Evolutionary conservation across 2,888 invertebrate species (phyloP), one percentile per base, ranked within the genome.

Genomic region (Autographa pulchrina): DNA sequence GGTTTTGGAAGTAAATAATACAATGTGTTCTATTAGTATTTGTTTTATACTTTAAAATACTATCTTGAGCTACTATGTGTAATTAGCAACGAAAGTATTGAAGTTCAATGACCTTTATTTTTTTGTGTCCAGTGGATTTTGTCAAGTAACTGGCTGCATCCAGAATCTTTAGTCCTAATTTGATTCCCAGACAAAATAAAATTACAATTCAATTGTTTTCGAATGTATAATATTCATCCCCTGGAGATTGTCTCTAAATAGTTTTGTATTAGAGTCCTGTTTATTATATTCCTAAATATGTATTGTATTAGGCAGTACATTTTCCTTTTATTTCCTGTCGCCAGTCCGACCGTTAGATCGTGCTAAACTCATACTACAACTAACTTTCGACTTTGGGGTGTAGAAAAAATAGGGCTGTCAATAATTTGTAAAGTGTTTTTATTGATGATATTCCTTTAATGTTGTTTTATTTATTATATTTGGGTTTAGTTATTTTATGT

Each of bases 341-440:
- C 82, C 81, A 80, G 78, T 60, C 73, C 72, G 72, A 83, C 84
- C 86, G 85, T 88, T 88, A 87, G 86, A 84, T 88, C 82, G 86
- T 81, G 81, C 84, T 87, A 86, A 90, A 87, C 86, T 81, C 83
- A 82, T 85, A 75, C 78, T 83, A 85, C 86, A 81, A 85, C 85
- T 89, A 88, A 89, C 90, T 89, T 89, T 90, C 80, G 84, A 89
- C 88, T 89, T 85, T 77, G 82, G 82, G 70, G 69, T 81, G 84
- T 81, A 85, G 88, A 87, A 89, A 89, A 87, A 84, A 54, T 85
- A 92, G 92, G 92, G 92, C 38, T 92, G 91, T 16, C 86, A n/a
- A 68, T 61, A 48, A 61, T 60, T 43, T 58, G 31, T 16, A 5
- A 16, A 31, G 13, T 59, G 8, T 59, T 58, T 32, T 11, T n/a